Evolutionary conservation across 2,797 vertebrate genomes (phyloP), one percentile per base, ranked within the genome.

Genomic region (Apodemus agrarius): DNA sequence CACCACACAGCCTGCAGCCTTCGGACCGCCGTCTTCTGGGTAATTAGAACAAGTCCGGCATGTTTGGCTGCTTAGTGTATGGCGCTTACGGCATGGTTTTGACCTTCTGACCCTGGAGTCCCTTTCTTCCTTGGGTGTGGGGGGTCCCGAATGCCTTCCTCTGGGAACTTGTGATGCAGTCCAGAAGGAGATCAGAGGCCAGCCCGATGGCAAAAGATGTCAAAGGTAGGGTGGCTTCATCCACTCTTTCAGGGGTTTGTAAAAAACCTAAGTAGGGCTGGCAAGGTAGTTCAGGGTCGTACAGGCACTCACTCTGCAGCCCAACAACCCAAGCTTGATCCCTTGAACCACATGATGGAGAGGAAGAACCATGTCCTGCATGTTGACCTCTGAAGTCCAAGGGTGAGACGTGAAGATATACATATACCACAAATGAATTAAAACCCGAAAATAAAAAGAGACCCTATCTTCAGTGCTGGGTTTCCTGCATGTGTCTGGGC

Each of bases 21-120:
- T 91, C 95, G 94, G 89, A 96, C 57, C 0, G 12, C 78, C 89
- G 80, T 80, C 0, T 16, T 61, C 69, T 63, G 85, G 76, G 76
- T 92, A 89, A 94, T 95, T 96, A 94, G 61, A 94, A 83, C 90
- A 0, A 93, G 97, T 91, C 40, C 21, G 67, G 85, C 97, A 86
- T 6, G 92, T 96, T 94, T 59, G 78, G 61, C 46, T 26, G 89
- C 92, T 89, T 96, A 17, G 65, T 93, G 96, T 90, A 92, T 6
- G 76, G 76, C 3, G 59, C 90, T 80, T 22, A 0, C 72, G 93
- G 89, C 79, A 16, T n/a, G 49, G 75, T 17, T 52, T 37, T 81
- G 84, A 90, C 90, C 91, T 96, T 87, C 95, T 91, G 85, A 95
- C 91, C 59, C 93, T 81, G 81, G 92, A 52, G 22, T 95, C 90